Base-by-base conservation (phyloP, 2,888 invertebrate species). In the Caradrina kadenii region DNA sequence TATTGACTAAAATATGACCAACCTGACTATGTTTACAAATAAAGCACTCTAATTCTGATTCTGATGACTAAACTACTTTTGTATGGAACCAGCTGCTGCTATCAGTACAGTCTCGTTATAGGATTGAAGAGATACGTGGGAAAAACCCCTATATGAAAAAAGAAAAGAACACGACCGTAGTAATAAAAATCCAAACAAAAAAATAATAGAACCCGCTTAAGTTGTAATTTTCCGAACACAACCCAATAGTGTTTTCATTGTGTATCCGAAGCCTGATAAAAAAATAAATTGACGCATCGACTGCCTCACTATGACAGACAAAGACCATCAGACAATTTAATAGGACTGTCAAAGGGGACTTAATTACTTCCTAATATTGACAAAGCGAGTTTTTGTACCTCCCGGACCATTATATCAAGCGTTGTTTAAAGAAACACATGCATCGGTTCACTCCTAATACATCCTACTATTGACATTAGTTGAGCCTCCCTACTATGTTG, bases 331-430 rank as follows among this genome's bases (percentile, higher is more conserved):
- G 81, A 81, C 78, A 86, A 86, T 86, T 89, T 92, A 91, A 94
- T 93, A 91, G 90, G 85, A 88, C 88, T 92, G 91, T 90, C 93
- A 92, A 90, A 89, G 87, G 88, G 78, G 76, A 76, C 78, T 89
- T 94, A 93, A 95, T 94, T 94, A 94, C 94, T 95, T 95, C 94
- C 94, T 94, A 94, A 92, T 93, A 92, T 92, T 90, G 91, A 93
- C 91, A 92, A 93, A 92, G 89, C 87, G 49, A 71, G 83, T 93
- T 94, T 93, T 93, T 93, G 83, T 87, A 17, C 49, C 59, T 88
- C 88, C 86, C 82, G 83, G 85, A 88, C 86, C 76, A 89, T 91
- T 90, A 87, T 85, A 85, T 84, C 76, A 77, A 69, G 66, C 73
- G 71, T 58, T 62, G 22, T 63, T 70, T 74, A 81, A 45, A 45